Evolutionary conservation across 2,113 vertebrate species (phyloP).

Genomic region (Cyprinodon brontotheroides): DNA sequence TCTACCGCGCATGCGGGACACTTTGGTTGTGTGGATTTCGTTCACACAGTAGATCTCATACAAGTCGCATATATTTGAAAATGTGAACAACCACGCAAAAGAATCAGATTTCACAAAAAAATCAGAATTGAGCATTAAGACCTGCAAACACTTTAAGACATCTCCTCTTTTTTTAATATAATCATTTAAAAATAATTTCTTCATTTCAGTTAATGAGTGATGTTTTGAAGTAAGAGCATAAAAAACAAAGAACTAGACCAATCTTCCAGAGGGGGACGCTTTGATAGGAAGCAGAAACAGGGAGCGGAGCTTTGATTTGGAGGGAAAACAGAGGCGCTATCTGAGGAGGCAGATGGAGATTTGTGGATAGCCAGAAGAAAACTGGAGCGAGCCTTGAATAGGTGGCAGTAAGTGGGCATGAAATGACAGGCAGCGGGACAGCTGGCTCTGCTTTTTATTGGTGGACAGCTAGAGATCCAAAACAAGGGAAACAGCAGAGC

Average conservation of each 20-base stretch:
- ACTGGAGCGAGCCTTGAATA: conserved; percentile 27
- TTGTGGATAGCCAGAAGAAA: conserved; percentile 36
- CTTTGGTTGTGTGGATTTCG: too few species aligned
- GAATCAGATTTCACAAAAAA: too few species aligned
- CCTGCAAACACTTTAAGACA: too few species aligned
- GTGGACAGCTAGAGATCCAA: conserved; percentile 41
- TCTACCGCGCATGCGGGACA: too few species aligned
- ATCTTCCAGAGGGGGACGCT: background rate
- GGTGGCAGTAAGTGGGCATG: conserved; percentile 18
- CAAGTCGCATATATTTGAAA: too few species aligned
- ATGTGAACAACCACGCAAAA: too few species aligned
- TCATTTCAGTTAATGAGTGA: too few species aligned
- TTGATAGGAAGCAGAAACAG: background rate
- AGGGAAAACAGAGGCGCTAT: conserved; percentile 29
- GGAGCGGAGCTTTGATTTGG: conserved; percentile 16
- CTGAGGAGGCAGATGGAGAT: conserved; percentile 54
- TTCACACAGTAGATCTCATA: too few species aligned
- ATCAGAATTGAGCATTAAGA: too few species aligned
- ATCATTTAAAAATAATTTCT: too few species aligned
- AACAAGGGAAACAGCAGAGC: background rate
- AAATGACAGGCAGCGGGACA: conserved; percentile 28
- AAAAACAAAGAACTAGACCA: background rate
- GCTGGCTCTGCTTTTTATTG: conserved; percentile 34
- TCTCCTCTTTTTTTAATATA: too few species aligned
- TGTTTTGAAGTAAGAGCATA: too few species aligned